Evolutionary conservation across 1,140 invertebrate species (phyloP), one percentile per base, ranked within the genome.

Genomic region (Harpegnathos saltator): DNA sequence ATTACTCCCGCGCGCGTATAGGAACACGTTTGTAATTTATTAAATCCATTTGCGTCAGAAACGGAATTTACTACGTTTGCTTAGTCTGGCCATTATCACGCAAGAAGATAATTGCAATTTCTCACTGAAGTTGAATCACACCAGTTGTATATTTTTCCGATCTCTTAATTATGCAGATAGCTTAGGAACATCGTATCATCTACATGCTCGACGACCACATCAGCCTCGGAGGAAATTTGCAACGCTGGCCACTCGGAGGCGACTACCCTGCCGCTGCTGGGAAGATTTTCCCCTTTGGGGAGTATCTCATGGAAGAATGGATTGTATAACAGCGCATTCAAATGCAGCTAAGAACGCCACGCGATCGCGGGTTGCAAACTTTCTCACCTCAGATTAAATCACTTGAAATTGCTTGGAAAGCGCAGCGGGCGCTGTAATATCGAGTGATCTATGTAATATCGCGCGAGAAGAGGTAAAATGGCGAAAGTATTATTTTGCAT

Each of bases 401-500:
- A 80, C n/a, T 38, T 7, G 9, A 58, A 69, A 80, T 80, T 71
- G 14, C 33, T 58, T 80, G 17, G 75, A 80, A 80, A 80, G 65
- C 14, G 22, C 17, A 69, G 17, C 17, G 33, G 26, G 1, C 63
- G n/a, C 52, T 22, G 33, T 59, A 80, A 80, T 80, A 80, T 78
- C 33, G 17, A 78, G 17, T 29, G 33, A 78, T 71, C 75, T 80
- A 80, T 69, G 22, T 80, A 71, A 80, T 58, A 80, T 38, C 14
- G 11, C 54, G n/a, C n/a, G 22, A 26, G 38, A 48, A 80, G 59
- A 59, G 14, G 38, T 71, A 80, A 75, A 44, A 80, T 24, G 75
- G 52, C 65, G 75, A 80, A 80, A 80, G 75, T 80, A 24, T 26
- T 80, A 71, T 59, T 69, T 58, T 80, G 24, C 54, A 71, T 78